phyloP scores from a whole-genome alignment of 2,797 vertebrate species.

The Myiothlypis chrysogaster region DNA sequence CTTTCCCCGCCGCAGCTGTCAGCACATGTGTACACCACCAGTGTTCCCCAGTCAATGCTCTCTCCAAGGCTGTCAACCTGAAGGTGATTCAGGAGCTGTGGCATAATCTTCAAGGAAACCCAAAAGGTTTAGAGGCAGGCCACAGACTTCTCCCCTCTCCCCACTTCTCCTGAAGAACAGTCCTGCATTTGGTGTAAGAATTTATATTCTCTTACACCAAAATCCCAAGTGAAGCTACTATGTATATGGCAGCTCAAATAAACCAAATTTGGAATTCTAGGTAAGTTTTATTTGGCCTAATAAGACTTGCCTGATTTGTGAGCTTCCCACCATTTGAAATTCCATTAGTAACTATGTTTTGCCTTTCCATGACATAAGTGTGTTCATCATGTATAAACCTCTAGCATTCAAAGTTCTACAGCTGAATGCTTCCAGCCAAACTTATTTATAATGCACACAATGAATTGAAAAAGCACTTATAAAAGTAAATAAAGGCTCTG shows the following conservation, averaged over 20 bases:
- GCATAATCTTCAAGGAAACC: constrained; percentile 86
- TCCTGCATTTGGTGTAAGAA: not conserved
- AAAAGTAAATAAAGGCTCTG: not conserved
- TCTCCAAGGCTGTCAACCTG: constrained; percentile 86
- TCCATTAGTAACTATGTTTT: not conserved
- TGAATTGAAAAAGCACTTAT: not conserved
- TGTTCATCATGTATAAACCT: not conserved
- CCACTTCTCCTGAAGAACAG: too few relatives aligned
- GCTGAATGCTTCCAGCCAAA: not conserved
- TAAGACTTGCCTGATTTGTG: not conserved
- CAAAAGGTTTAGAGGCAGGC: not conserved
- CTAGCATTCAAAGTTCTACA: not conserved
- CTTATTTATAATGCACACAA: rapidly evolving
- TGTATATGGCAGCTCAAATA: not conserved
- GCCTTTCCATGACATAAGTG: not conserved
- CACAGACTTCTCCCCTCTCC: not conserved
- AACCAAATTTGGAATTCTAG: not conserved
- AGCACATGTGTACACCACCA: constrained; percentile 87
- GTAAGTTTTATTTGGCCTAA: not conserved
- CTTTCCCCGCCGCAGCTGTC: constrained; percentile 75
- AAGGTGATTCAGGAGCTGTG: constrained; percentile 91
- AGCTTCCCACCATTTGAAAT: not conserved
- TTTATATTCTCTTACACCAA: not conserved
- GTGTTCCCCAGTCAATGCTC: constrained; percentile 93
- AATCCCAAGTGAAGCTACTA: not conserved